Percentiles rank a stretch among this genome's conserved stretches.
Evolutionary conservation across 2,113 vertebrate species (phyloP).

Genomic region (Dasyornis broadbenti): DNA sequence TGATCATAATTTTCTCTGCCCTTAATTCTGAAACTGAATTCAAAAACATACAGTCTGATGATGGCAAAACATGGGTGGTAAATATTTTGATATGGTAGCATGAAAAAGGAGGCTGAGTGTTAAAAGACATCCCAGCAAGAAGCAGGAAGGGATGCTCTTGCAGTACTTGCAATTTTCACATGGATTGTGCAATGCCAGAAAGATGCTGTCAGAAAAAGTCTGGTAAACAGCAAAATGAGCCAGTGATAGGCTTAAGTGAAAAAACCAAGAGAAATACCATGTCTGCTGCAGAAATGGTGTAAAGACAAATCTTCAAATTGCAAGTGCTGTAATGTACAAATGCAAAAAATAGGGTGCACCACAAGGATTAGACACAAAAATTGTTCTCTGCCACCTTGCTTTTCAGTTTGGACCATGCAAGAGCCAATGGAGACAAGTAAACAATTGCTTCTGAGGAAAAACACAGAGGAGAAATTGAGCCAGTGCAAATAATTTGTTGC

Average conservation of each 20-base stretch:
- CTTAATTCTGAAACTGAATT: slow-evolving; percentile 43
- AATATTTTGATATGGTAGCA: slow-evolving; percentile 45
- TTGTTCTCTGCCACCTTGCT: not conserved
- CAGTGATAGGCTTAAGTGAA: not conserved
- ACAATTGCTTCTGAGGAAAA: not conserved
- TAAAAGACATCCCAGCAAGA: slow-evolving; percentile 2
- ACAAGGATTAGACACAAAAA: not conserved
- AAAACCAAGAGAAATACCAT: not conserved
- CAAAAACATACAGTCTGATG: slow-evolving; percentile 28
- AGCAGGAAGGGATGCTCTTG: not conserved
- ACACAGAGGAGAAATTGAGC: not conserved
- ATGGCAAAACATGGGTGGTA: slow-evolving; percentile 34
- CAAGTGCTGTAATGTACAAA: not conserved
- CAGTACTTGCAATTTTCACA: not conserved
- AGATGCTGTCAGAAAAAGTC: not conserved
- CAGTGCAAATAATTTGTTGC: not conserved
- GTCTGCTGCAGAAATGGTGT: not conserved
- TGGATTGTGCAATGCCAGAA: not conserved
- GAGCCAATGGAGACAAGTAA: not conserved
- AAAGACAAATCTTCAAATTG: not conserved
- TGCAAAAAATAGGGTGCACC: not conserved
- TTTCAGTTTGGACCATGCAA: not conserved
- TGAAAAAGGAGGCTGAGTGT: not conserved
- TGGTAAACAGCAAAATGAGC: not conserved
- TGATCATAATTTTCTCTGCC: slow-evolving; percentile 46